Evolutionary conservation across 2,113 vertebrate species (phyloP).

Genomic region (Anarrhichthys ocellatus): DNA sequence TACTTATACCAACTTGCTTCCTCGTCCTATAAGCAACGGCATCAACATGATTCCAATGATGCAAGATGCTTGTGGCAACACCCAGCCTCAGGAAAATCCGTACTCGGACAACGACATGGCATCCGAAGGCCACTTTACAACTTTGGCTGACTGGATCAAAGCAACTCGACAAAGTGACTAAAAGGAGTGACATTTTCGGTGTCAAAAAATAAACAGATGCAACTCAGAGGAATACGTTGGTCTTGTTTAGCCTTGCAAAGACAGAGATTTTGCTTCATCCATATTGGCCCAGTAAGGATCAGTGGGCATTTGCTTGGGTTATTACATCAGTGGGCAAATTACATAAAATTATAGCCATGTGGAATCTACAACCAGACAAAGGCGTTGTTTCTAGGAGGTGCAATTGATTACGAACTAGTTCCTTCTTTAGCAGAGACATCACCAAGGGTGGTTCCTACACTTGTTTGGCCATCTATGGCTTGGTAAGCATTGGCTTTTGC

Average conservation of each 20-base stretch:
- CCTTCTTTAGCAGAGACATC: background rate
- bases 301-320: conserved; percentile 33
- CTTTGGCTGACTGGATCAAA: conserved; percentile 68
- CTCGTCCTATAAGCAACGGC: conserved; percentile 68
- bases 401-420: background rate
- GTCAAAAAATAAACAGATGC: conserved; percentile 1
- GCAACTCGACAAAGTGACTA: conserved; percentile 35
- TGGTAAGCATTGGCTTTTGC: background rate
- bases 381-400: background rate
- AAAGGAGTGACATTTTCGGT: conserved; percentile 31
- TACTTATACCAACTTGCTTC: conserved; percentile 77
- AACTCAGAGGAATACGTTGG: background rate
- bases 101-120: conserved; percentile 58
- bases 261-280: background rate
- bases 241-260: conserved; percentile 6
- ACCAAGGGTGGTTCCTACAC: background rate
- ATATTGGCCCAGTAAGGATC: background rate
- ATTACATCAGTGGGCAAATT: background rate
- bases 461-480: background rate
- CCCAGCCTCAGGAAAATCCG: conserved; percentile 54
- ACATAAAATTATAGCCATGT: background rate
- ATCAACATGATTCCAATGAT: conserved; percentile 61
- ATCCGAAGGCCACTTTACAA: conserved; percentile 45
- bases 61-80: conserved; percentile 43
- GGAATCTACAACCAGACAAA: background rate